Evolutionary conservation across 2,113 vertebrate species (phyloP).

Genomic region (Proteles cristata): DNA sequence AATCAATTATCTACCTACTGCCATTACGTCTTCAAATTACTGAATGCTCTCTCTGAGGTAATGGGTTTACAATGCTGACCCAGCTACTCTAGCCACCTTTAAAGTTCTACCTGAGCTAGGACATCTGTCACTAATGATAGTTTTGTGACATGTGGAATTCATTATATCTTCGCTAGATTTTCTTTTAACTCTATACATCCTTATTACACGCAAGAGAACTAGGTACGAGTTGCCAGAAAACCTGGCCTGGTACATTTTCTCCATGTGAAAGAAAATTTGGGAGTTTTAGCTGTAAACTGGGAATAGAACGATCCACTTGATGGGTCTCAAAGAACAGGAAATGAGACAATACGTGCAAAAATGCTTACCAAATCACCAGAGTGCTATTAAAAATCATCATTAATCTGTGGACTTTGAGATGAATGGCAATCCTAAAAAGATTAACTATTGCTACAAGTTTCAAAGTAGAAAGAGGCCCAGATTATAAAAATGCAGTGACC

Average conservation of each 20-base stretch:
- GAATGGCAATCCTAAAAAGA: slow-evolving; percentile 29
- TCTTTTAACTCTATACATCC: slow-evolving; percentile 20
- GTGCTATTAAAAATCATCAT: slow-evolving; percentile 45
- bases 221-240: background rate
- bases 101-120: slow-evolving; percentile 27
- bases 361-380: slow-evolving; percentile 16
- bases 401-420: slow-evolving; percentile 3
- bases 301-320: slow-evolving; percentile 50
- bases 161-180: background rate
- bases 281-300: slow-evolving; percentile 51
- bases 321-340: slow-evolving; percentile 38
- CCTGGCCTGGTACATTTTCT: slow-evolving; percentile 1
- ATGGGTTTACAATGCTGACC: background rate
- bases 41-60: slow-evolving; percentile 16
- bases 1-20: background rate
- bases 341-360: slow-evolving; percentile 27
- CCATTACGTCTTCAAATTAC: background rate
- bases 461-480: slow-evolving; percentile 42
- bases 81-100: background rate
- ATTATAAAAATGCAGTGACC: background rate
- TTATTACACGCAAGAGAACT: slow-evolving; percentile 17
- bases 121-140: slow-evolving; percentile 23
- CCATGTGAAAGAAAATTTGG: slow-evolving; percentile 49
- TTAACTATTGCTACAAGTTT: slow-evolving; percentile 47
- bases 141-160: background rate